phyloP scores from a whole-genome alignment of 2,797 vertebrate species.

The Semotilus atromaculatus region DNA sequence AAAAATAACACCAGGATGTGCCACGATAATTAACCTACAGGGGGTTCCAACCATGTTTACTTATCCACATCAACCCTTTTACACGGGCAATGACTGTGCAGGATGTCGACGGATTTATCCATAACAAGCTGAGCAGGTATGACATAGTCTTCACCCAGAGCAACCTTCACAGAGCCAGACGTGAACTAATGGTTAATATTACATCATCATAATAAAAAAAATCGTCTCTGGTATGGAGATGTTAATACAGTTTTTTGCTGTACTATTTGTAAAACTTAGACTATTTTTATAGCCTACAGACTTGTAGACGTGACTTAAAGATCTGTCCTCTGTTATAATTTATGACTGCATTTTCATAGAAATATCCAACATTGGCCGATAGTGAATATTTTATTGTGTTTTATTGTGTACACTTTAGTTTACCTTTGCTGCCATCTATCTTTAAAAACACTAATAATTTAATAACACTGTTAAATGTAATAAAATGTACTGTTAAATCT shows the following conservation, averaged over 20 bases:
- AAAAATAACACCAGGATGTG: slow-evolving; percentile 16
- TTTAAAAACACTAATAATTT: not conserved
- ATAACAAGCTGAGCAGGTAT: not conserved
- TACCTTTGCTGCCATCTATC: not conserved
- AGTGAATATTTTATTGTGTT: not conserved
- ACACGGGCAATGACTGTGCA: slow-evolving; percentile 6
- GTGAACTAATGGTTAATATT: slow-evolving; percentile 9
- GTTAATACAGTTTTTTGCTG: not conserved
- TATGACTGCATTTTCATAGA: not conserved
- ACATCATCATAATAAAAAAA: not conserved
- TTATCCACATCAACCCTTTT: not conserved
- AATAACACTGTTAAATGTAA: not conserved
- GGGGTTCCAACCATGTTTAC: slow-evolving; percentile 20
- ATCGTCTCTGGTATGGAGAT: not conserved
- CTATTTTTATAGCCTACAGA: too few relatives aligned
- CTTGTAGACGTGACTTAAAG: not conserved
- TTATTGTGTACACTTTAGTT: too few relatives aligned
- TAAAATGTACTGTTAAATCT: too few relatives aligned
- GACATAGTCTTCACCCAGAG: not conserved
- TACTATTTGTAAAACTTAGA: not conserved
- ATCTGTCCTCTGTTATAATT: not conserved
- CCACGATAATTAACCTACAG: slow-evolving; percentile 35
- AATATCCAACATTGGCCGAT: not conserved
- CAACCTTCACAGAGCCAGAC: slow-evolving; percentile 15
- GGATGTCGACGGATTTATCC: not conserved